Evolutionary conservation across 1,140 invertebrate genomes (phyloP).

Genomic region (Aphelinus atriplicis): DNA sequence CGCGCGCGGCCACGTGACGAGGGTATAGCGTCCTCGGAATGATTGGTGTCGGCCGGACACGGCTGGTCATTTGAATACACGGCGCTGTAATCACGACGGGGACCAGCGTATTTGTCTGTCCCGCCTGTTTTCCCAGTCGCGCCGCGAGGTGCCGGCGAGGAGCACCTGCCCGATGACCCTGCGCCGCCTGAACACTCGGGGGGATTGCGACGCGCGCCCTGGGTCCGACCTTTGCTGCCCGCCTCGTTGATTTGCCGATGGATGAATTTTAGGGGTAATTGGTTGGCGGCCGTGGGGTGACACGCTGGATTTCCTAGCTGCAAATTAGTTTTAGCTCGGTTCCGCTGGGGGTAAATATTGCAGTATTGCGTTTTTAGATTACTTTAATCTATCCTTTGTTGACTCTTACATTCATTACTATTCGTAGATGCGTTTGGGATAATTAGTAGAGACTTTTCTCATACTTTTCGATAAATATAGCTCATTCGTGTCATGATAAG

Average conservation of each 20-base stretch:
- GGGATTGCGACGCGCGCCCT: conserved; percentile 12
- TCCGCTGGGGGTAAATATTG: too few relatives aligned
- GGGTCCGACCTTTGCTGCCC: conserved; percentile 6
- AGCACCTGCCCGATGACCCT: conserved; percentile 8
- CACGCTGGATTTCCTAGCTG: too few relatives aligned
- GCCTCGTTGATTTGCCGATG: conserved; percentile 12
- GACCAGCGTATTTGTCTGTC: conserved; percentile 48
- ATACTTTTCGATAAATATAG: too few relatives aligned
- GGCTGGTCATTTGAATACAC: conserved; percentile 66
- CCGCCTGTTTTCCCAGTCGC: conserved; percentile 54
- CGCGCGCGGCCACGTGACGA: conserved; percentile 49
- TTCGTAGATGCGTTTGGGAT: too few relatives aligned
- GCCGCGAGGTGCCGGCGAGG: conserved; percentile 39
- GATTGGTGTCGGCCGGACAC: conserved; percentile 61
- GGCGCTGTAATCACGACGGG: conserved; percentile 63
- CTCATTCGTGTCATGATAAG: too few relatives aligned
- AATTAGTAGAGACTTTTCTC: too few relatives aligned
- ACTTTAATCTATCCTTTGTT: too few relatives aligned
- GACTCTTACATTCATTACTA: too few relatives aligned
- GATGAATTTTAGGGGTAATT: conserved; percentile 35
- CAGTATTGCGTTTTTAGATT: too few relatives aligned
- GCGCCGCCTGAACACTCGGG: conserved; percentile 7
- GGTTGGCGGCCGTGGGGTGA: not conserved
- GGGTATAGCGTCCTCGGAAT: conserved; percentile 62
- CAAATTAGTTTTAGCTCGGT: too few relatives aligned